Conservation (phyloP, 64 coral and sea anemone genomes). For the Cladopsammia gracilis region DNA sequence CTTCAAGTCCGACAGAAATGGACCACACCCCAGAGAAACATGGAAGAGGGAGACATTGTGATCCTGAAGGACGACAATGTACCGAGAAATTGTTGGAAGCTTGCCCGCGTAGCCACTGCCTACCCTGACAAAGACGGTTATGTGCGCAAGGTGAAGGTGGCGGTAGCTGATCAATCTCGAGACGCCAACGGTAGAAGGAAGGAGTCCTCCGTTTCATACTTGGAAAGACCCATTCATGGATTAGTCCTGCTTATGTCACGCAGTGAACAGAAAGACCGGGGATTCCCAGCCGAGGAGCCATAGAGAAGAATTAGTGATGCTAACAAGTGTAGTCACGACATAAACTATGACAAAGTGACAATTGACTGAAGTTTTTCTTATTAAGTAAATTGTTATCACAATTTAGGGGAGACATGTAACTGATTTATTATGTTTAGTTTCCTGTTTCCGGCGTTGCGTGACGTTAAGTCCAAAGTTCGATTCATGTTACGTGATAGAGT, state of each 20-base stretch:
- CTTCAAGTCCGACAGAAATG: background rate
- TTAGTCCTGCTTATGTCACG: constrained; percentile 3
- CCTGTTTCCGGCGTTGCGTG: no score
- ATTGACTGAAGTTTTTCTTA: background rate
- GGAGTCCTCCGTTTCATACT: background rate
- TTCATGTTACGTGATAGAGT: no score
- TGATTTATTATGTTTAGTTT: background rate
- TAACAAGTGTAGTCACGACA: no score
- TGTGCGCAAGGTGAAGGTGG: background rate
- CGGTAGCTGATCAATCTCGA: background rate
- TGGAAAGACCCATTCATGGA: constrained; percentile 8
- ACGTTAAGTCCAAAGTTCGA: no score
- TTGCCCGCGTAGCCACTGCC: background rate
- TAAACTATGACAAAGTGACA: no score
- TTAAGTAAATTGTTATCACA: background rate
- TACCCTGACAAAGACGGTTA: background rate
- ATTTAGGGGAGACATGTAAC: constrained; percentile 30
- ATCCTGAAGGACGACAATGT: background rate
- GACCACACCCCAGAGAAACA: background rate
- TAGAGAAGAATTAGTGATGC: background rate
- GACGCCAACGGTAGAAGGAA: no score
- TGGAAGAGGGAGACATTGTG: background rate
- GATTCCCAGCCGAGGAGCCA: constrained; percentile 33
- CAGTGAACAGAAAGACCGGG: constrained; percentile 7
- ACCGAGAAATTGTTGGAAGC: background rate